phyloP scores from a whole-genome alignment of 1,140 invertebrate genomes.

The Drosophila lacteicornis region DNA sequence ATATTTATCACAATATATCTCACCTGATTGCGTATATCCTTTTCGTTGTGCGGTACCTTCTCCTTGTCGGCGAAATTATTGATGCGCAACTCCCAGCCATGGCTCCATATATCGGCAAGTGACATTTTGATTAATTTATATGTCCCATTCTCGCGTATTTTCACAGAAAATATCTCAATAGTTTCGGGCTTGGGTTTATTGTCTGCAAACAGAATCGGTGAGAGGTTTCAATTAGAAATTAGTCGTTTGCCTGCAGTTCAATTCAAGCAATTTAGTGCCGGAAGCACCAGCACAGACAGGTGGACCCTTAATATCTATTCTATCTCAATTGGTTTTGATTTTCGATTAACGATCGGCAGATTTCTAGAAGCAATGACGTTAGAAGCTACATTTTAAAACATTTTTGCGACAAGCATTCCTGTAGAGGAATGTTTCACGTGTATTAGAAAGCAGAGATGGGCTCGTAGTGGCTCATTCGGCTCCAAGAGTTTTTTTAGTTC shows the following conservation, averaged over 20 bases:
- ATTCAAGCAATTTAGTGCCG: slow-evolving; percentile 32
- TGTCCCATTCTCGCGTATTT: slow-evolving; percentile 87
- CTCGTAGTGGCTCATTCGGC: too few species aligned
- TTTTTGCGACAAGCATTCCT: neutral
- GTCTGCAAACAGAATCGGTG: slow-evolving; percentile 85
- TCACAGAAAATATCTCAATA: slow-evolving; percentile 88
- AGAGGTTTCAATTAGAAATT: slow-evolving; percentile 5
- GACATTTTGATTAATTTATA: slow-evolving; percentile 87
- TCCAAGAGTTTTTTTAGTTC: too few species aligned
- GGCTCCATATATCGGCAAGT: slow-evolving; percentile 88
- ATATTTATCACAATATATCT: neutral
- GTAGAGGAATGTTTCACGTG: too few species aligned
- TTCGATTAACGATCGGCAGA: neutral
- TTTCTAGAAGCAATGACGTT: neutral
- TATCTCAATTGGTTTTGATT: slow-evolving; percentile 45
- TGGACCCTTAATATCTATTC: slow-evolving; percentile 12
- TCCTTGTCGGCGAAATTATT: slow-evolving; percentile 89
- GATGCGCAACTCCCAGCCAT: slow-evolving; percentile 88
- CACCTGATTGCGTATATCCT: slow-evolving; percentile 88
- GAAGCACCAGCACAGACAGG: slow-evolving; percentile 12
- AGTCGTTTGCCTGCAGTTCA: slow-evolving; percentile 23
- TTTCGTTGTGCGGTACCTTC: slow-evolving; percentile 87
- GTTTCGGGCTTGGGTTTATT: slow-evolving; percentile 89
- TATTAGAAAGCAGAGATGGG: too few species aligned
- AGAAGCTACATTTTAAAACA: neutral